Conservation (phyloP, 2,888 invertebrate species). For the Diploptera punctata region DNA sequence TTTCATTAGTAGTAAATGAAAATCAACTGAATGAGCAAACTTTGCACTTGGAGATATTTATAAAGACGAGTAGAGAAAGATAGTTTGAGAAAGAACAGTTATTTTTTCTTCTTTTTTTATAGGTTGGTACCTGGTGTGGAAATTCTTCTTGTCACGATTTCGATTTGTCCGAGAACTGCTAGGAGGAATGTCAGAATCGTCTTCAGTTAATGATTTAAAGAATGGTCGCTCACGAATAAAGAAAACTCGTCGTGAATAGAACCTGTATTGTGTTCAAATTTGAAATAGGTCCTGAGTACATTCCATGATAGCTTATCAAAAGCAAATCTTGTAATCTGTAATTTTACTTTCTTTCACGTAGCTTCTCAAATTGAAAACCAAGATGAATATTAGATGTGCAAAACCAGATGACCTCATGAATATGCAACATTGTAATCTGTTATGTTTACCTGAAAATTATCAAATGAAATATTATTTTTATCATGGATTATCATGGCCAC, state of each 20-base stretch:
- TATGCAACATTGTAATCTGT: conserved; percentile 99
- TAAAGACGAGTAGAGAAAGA: too few species aligned
- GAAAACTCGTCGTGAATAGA: conserved; percentile 58
- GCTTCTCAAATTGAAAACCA: conserved; percentile 47
- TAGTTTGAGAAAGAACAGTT: too few species aligned
- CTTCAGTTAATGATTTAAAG: conserved; percentile 65
- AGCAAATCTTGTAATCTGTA: too few species aligned
- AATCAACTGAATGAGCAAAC: too few species aligned
- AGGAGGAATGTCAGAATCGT: conserved; percentile 72
- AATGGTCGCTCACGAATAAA: conserved; percentile 60
- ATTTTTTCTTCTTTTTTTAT: conserved; percentile 55
- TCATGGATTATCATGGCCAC: conserved; percentile 99
- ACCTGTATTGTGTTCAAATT: conserved; percentile 4
- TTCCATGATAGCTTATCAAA: too few species aligned
- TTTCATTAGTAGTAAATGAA: too few species aligned
- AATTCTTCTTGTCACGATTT: conserved; percentile 86
- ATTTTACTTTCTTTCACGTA: conserved; percentile 8
- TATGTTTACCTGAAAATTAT: conserved; percentile 98
- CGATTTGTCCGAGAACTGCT: conserved; percentile 85
- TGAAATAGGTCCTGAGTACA: not conserved
- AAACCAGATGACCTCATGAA: conserved; percentile 95
- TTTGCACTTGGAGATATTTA: too few species aligned
- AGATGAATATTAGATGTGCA: conserved; percentile 89
- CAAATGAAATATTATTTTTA: conserved; percentile 99
- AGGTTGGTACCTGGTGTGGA: conserved; percentile 95